phyloP scores from a whole-genome alignment of 2,113 vertebrate genomes.

The Acanthisitta chloris region DNA sequence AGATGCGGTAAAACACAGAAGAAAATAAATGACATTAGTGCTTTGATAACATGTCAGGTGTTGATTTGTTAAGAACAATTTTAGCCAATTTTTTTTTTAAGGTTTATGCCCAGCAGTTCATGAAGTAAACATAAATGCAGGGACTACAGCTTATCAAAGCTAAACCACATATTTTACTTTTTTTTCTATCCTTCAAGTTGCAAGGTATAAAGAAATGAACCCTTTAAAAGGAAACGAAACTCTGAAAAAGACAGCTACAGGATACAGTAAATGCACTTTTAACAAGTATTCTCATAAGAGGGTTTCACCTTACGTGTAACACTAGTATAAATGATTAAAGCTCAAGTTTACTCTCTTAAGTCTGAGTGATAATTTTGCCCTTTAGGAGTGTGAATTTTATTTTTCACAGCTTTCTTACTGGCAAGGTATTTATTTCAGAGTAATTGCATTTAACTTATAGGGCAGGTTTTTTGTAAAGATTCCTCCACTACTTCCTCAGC shows the following conservation, averaged over 20 bases:
- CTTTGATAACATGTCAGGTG: neutral
- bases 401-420: conserved; percentile 72
- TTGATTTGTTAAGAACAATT: neutral
- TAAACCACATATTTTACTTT: neutral
- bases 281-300: conserved; percentile 67
- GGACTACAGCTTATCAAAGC: neutral
- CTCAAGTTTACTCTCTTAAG: conserved; percentile 70
- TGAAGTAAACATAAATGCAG: neutral
- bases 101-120: neutral
- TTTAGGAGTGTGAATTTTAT: conserved; percentile 69
- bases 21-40: neutral
- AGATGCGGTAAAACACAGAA: neutral
- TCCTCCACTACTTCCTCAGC: neutral
- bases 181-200: conserved; percentile 28
- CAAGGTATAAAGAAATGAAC: conserved; percentile 22
- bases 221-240: conserved; percentile 48
- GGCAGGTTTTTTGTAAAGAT: neutral
- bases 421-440: conserved; percentile 50
- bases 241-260: conserved; percentile 46
- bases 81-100: neutral
- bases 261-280: conserved; percentile 53
- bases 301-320: conserved; percentile 71
- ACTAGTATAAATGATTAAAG: conserved; percentile 46
- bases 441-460: conserved; percentile 17
- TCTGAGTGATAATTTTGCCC: conserved; percentile 74